phyloP scores from a whole-genome alignment of 2,113 vertebrate species.

The Malurus alboscapulatus region DNA sequence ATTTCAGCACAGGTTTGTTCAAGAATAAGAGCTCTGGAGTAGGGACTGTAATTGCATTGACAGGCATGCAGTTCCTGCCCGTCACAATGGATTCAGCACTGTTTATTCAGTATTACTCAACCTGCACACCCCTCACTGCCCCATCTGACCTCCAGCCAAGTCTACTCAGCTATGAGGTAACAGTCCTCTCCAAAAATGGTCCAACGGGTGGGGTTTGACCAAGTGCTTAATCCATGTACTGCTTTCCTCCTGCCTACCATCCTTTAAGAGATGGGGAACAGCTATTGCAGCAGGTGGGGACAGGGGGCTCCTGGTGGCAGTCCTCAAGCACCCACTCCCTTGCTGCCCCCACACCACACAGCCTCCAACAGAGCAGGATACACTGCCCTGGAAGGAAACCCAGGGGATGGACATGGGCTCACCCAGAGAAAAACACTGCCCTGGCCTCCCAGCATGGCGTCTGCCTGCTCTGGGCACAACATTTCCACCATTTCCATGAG shows the following conservation, averaged over 20 bases:
- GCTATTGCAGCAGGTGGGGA: not conserved
- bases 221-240: not conserved
- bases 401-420: not conserved
- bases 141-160: not conserved
- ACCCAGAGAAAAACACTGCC: not conserved
- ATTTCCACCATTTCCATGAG: not conserved
- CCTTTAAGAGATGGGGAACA: not conserved
- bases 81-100: not conserved
- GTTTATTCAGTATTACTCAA: not conserved
- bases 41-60: not conserved
- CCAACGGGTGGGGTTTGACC: not conserved
- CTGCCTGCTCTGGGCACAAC: not conserved
- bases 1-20: not conserved
- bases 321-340: not conserved
- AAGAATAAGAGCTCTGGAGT: not conserved
- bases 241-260: not conserved
- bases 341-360: rapidly evolving
- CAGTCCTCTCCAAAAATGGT: not conserved
- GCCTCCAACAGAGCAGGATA: rapidly evolving
- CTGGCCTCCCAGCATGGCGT: rapidly evolving
- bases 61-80: rapidly evolving
- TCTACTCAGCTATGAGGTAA: rapidly evolving
- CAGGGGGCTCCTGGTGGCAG: not conserved
- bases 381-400: not conserved
- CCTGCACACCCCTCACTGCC: not conserved